A percentile compares a stretch with the other conserved stretches of the same genome.
phyloP scores from a whole-genome alignment of 2,888 invertebrate species.

The Zygothrica quintamaculata region DNA sequence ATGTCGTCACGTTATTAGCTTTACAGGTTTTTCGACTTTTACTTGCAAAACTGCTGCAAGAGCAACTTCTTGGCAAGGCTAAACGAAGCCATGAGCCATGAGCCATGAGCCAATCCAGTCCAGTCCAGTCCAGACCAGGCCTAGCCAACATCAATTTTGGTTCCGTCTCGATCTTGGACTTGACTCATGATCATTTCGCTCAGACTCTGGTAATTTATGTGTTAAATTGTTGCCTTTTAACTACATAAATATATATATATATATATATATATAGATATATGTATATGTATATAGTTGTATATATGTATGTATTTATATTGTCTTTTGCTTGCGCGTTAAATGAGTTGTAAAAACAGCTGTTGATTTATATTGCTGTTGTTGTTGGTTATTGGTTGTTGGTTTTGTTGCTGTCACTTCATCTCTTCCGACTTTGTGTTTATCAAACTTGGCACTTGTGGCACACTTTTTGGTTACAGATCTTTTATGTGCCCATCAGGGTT shows the following conservation, averaged over 20 bases:
- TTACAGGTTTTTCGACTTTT: constrained; percentile 77
- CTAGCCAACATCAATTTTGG: constrained; percentile 22
- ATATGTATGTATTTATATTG: constrained; percentile 23
- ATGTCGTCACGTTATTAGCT: constrained; percentile 9
- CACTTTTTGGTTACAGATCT: constrained; percentile 50
- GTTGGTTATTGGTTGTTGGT: constrained; percentile 11
- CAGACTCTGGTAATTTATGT: constrained; percentile 33
- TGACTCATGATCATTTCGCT: constrained; percentile 33
- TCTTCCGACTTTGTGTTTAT: constrained; percentile 49
- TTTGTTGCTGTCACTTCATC: constrained; percentile 21
- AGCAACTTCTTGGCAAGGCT: constrained; percentile 56
- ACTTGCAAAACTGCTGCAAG: constrained; percentile 60
- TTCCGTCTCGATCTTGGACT: constrained; percentile 52
- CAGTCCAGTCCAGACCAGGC: constrained; percentile 8
- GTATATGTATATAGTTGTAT: too few species aligned
- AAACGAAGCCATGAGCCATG: constrained; percentile 26
- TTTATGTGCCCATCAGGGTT: constrained; percentile 28
- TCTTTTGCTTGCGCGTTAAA: constrained; percentile 32
- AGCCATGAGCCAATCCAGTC: too few species aligned
- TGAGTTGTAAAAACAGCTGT: constrained; percentile 64
- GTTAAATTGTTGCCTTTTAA: too few species aligned
- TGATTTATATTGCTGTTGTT: constrained; percentile 29
- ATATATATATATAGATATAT: too few species aligned
- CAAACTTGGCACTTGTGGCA: constrained; percentile 68
- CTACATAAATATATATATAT: too few species aligned